These are phyloP conservation scores for Polyergus mexicanus DNA, from an alignment of 1,140 invertebrate species.

Conservation along the genomic window DNA sequence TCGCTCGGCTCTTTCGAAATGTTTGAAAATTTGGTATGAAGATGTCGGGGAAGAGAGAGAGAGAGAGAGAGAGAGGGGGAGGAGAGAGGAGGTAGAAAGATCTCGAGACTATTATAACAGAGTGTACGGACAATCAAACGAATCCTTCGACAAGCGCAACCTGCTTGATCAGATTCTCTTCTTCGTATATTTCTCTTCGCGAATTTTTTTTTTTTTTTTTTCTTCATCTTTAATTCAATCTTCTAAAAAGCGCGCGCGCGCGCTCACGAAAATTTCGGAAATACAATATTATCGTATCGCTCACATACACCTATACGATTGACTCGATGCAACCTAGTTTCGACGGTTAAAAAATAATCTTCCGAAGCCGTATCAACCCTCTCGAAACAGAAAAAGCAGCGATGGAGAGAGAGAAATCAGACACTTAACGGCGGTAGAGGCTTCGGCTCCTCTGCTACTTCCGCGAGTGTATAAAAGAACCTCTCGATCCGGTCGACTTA, in stretches of 20 bases:
- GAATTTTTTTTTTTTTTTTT: no score
- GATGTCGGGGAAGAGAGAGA: not conserved
- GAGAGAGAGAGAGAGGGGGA: no score
- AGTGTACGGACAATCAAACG: no score
- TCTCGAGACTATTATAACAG: not conserved
- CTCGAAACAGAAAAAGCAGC: constrained; percentile 31
- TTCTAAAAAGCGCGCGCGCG: not conserved
- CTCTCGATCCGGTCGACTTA: constrained; percentile 30
- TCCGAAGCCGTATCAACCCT: constrained; percentile 41
- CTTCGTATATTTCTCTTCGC: not conserved
- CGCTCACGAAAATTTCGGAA: not conserved
- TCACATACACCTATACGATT: not conserved
- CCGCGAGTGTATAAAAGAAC: constrained; percentile 28
- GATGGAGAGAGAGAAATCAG: constrained; percentile 47
- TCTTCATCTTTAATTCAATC: not conserved
- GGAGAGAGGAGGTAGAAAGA: not conserved
- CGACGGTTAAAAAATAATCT: constrained; percentile 25
- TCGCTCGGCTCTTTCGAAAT: constrained; percentile 20
- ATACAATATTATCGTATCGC: not conserved
- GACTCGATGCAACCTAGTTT: constrained; percentile 41
- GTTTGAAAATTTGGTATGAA: constrained; percentile 25
- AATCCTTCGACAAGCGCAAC: no score
- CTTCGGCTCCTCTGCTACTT: constrained; percentile 51
- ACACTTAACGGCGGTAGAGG: constrained; percentile 35
- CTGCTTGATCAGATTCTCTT: not conserved